Percentiles rank a stretch among this genome's conserved stretches.
Evolutionary conservation across 2,888 invertebrate genomes (phyloP).

Genomic region (Parnassius glacialis): DNA sequence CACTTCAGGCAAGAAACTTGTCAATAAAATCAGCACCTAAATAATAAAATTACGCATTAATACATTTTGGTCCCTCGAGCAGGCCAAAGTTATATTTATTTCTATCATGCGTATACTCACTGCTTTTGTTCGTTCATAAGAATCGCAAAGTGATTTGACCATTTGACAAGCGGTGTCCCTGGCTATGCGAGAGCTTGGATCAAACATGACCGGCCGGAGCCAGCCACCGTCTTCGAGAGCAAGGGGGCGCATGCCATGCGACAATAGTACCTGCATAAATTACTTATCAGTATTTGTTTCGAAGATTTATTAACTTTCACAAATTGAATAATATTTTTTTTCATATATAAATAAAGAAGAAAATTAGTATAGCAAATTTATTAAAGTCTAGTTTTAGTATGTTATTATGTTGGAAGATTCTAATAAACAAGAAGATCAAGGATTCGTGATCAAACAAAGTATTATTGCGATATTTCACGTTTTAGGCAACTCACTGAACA

Average conservation of each 20-base stretch:
- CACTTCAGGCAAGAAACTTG: constrained; percentile 92
- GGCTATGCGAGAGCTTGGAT: constrained; percentile 93
- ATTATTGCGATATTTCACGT: too few species aligned
- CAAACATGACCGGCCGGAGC: constrained; percentile 95
- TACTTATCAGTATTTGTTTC: background rate
- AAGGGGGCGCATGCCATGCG: constrained; percentile 79
- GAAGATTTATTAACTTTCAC: too few species aligned
- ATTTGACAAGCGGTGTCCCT: constrained; percentile 94
- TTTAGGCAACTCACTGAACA: too few species aligned
- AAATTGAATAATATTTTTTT: too few species aligned
- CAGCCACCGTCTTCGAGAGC: constrained; percentile 87
- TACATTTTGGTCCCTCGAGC: constrained; percentile 8
- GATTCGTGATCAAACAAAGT: too few species aligned
- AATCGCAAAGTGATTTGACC: constrained; percentile 89
- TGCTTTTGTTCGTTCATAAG: constrained; percentile 72
- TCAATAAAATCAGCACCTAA: constrained; percentile 90
- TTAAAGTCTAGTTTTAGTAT: too few species aligned
- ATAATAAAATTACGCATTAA: constrained; percentile 26
- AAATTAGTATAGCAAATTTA: too few species aligned
- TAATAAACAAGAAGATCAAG: too few species aligned
- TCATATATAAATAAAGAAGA: too few species aligned
- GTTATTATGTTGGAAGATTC: too few species aligned
- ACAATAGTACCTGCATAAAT: constrained; percentile 56
- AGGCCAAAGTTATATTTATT: background rate
- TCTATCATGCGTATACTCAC: constrained; percentile 44